Base-by-base conservation (phyloP, 2,888 invertebrate genomes). In the Tanypteryx hageni region DNA sequence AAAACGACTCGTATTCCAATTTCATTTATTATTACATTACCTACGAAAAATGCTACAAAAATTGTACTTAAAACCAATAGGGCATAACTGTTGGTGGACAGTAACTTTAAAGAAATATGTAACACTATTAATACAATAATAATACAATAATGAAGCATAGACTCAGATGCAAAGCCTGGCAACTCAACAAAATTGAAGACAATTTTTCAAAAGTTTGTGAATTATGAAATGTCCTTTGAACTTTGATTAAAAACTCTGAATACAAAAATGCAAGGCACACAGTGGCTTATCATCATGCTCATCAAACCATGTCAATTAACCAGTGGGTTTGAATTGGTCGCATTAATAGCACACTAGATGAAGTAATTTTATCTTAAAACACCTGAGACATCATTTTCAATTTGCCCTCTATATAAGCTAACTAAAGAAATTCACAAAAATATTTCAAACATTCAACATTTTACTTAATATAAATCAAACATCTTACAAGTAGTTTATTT, bases 251-350 rank as follows among this genome's bases (percentile, higher is more conserved):
- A 89, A 89, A 64, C 31, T 64, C 64, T 64, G n/a, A 64, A n/a
- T 89, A 89, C n/a, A 89, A 89, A 83, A 89, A 89, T 89, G 89
- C 89, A 89, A 89, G 89, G 89, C 89, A 89, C 89, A 89, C 89
- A 64, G 89, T 89, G 64, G 89, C 89, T 89, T 44, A 89, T 89
- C 64, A 89, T 64, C 27, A 83, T 57, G 83, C 83, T 83, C 83
- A 64, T 64, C 89, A 64, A 64, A 61, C 89, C 61, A 64, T 31
- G 18, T 13, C 44, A 44, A 44, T 64, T 44, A 44, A 8, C 22
- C 27, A 14, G 59, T 44, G 16, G 22, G 18, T 44, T 64, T 31
- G 56, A 89, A 89, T 27, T 59, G 89, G 89, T 18, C 44, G 31
- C 18, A 44, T 68, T n/a, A 68, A 64, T 18, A 89, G 89, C 89